phyloP scores from a whole-genome alignment of 64 coral and sea anemone genomes.

The Trachythela sp. region DNA sequence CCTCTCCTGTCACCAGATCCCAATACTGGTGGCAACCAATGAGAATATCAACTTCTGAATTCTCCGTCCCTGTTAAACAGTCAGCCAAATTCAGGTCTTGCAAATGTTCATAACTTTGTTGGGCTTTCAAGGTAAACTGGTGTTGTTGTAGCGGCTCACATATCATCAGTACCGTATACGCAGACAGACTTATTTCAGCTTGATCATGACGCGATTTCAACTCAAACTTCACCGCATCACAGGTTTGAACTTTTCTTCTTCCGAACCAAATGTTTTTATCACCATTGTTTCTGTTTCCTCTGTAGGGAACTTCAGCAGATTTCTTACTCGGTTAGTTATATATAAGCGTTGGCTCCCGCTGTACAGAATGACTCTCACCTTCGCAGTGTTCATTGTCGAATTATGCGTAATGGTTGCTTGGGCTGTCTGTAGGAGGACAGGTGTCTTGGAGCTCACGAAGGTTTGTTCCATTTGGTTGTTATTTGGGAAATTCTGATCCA shows the following conservation, averaged over 20 bases:
- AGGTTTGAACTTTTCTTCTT: background rate
- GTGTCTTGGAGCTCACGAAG: background rate
- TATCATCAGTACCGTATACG: slow-evolving; percentile 12
- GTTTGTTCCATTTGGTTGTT: no score
- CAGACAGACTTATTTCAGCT: background rate
- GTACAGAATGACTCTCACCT: slow-evolving; percentile 42
- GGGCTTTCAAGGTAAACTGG: background rate
- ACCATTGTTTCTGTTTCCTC: background rate
- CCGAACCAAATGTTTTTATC: slow-evolving; percentile 36
- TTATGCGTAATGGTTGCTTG: background rate
- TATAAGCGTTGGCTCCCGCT: slow-evolving; percentile 40
- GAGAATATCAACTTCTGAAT: slow-evolving; percentile 19
- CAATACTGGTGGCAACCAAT: slow-evolving; percentile 43
- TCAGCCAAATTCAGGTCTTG: background rate
- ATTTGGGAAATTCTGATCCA: background rate
- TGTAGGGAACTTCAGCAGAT: background rate
- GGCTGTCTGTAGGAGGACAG: slow-evolving; percentile 52
- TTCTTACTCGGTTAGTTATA: slow-evolving; percentile 29
- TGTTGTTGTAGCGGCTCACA: slow-evolving; percentile 20
- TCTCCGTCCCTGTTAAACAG: background rate
- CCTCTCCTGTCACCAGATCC: slow-evolving; percentile 27
- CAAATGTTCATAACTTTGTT: background rate
- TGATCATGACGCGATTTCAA: background rate
- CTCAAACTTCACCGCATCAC: background rate
- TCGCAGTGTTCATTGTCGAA: background rate